These are phyloP conservation scores for Musca domestica DNA, from an alignment of 1,140 invertebrate species.

Conservation along the genomic window DNA sequence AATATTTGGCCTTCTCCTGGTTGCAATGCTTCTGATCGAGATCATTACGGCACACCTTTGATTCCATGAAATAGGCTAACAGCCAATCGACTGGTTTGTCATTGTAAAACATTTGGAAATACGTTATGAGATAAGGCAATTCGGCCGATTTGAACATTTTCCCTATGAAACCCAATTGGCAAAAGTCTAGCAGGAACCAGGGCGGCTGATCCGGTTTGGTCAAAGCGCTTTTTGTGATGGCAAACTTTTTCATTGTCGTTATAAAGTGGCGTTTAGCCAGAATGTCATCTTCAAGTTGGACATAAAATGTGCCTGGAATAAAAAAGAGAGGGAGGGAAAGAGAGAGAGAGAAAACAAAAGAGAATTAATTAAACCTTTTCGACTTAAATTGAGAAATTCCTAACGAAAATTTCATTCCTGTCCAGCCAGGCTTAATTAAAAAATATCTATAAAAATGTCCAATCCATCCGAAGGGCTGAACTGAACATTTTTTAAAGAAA, in stretches of 20 bases:
- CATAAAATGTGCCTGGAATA: conserved; percentile 68
- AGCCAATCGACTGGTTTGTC: conserved; percentile 98
- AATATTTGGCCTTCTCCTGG: conserved; percentile 74
- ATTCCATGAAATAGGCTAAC: conserved; percentile 84
- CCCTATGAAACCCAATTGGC: conserved; percentile 88
- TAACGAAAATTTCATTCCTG: no score
- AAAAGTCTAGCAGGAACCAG: conserved; percentile 95
- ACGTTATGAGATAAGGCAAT: conserved; percentile 84
- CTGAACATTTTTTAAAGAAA: no score
- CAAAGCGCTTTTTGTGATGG: conserved; percentile 71
- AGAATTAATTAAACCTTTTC: no score
- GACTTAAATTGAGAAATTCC: no score
- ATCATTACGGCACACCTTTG: conserved; percentile 86
- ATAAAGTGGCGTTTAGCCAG: conserved; percentile 84
- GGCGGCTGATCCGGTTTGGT: conserved; percentile 61
- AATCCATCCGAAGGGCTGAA: no score
- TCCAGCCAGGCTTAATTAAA: no score
- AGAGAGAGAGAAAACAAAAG: neutral
- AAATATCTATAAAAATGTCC: no score
- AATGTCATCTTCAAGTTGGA: conserved; percentile 95
- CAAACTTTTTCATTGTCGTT: conserved; percentile 83
- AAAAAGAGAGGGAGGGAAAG: neutral
- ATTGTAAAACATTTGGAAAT: conserved; percentile 84
- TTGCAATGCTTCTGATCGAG: conserved; percentile 88
- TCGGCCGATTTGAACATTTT: conserved; percentile 92